Base-by-base conservation (phyloP, 2,113 vertebrate genomes). In the Ursus arctos region DNA sequence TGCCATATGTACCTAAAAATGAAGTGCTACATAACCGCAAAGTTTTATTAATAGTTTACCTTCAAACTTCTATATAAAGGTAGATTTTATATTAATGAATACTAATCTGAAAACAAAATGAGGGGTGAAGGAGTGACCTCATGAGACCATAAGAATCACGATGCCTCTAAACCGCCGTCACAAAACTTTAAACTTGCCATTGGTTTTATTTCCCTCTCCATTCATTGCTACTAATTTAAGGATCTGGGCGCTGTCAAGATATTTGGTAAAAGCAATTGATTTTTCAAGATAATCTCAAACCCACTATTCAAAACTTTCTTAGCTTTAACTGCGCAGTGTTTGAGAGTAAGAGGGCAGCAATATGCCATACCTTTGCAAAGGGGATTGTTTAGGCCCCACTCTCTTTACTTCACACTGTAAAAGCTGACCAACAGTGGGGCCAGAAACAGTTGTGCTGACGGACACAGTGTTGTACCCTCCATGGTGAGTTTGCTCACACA, bases 181-280 rank as follows among this genome's bases (percentile, higher is more conserved):
- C 96, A 99, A 98, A 99, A 98, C 99, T 98, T 97, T 97, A 98
- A 99, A 98, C 98, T 99, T 97, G 92, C 93, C 96, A 98, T 98
- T 98, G 98, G 89, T 98, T 99, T 98, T 98, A 98, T 98, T 99
- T 99, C 98, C 99, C 98, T 99, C 98, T 98, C 98, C 98, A 98
- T 98, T 98, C 98, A 98, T 98, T 99, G 98, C 99, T 99, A 99
- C 98, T 98, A 95, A 98, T 99, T 99, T 99, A 98, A 99, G 98
- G 98, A 99, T 98, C 98, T 97, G 94, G 97, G 98, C 98, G 97
- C 95, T 96, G 98, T 98, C 98, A 98, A 98, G 97, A 98, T 99
- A 99, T 98, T 98, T 97, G 98, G 98, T 98, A 98, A 98, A 98
- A 99, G 98, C 98, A 98, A 99, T 99, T 99, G 98, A 98, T 99